Base-by-base conservation (phyloP, 2,888 invertebrate genomes). In the Pristionchus exspectatus region DNA sequence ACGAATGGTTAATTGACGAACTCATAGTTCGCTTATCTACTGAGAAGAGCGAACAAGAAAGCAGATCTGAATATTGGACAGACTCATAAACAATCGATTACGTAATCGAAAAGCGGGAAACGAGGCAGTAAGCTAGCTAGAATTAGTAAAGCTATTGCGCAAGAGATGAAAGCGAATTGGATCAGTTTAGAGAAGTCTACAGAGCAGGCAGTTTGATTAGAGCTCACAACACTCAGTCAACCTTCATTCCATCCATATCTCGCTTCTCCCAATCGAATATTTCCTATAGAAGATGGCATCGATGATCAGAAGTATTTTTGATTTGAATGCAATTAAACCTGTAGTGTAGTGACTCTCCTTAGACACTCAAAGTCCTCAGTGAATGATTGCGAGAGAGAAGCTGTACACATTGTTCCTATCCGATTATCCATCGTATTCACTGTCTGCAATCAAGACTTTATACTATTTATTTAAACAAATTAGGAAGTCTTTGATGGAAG, bases 171-270 rank as follows among this genome's bases (percentile, higher is more conserved):
- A 77, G 77, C 44, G 50, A 50, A 44, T 69, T 33, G 38, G 24
- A 77, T 24, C 4, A 84, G 54, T 63, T 24, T 12, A 30, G 21
- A 86, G 38, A 24, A 86, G 86, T 18, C 1, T 38, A 38, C 16
- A 66, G n/a, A 86, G 33, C 12, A 59, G 14, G 3, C 33, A 33
- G 63, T 21, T 27, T 44, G 56, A 30, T 7, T 7, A 21, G 74
- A 72, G 16, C 14, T 33, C 30, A 72, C 33, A 27, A 72, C 72
- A 72, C 33, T 72, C 72, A 33, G 1, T 38, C 7, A 86, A 87
- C 87, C 87, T 87, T 87, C 56, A 50, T 87, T 10, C 87, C 87
- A 18, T 87, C 72, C 87, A 87, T 87, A 30, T 87, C 87, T 72
- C 87, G 72, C 18, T 50, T 87, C 56, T 87, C 87, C 87, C 87